Evolutionary conservation across 2,113 vertebrate genomes (phyloP).

Genomic region (Toxostoma redivivum): DNA sequence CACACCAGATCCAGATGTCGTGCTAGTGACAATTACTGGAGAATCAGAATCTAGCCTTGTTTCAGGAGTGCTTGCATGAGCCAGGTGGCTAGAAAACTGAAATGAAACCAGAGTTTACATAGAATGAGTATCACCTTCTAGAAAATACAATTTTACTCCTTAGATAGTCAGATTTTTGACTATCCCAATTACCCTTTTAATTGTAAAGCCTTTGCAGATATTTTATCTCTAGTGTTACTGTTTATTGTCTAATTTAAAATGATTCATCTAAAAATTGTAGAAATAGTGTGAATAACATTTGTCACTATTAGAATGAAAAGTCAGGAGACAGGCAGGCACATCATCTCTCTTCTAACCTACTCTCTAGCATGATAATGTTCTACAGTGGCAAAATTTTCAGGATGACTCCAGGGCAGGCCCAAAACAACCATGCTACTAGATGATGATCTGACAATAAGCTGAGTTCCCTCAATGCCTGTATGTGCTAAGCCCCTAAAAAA

Average conservation of each 20-base stretch:
- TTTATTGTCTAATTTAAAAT: not conserved
- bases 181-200: not conserved
- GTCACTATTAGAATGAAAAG: not conserved
- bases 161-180: not conserved
- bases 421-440: not conserved
- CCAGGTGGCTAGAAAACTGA: constrained; percentile 62
- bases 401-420: not conserved
- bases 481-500: not conserved
- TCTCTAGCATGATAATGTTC: not conserved
- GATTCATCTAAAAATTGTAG: not conserved
- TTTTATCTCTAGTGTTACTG: not conserved
- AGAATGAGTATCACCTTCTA: not conserved
- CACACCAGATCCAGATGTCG: constrained; percentile 63
- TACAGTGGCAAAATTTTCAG: not conserved
- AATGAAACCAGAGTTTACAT: constrained; percentile 8
- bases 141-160: not conserved
- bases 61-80: constrained; percentile 60
- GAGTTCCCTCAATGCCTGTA: not conserved
- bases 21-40: constrained; percentile 54
- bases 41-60: constrained; percentile 66
- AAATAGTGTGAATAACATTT: not conserved
- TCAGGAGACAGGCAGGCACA: not conserved
- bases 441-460: not conserved
- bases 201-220: not conserved
- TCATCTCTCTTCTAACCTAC: not conserved